Percentiles rank a stretch among this genome's conserved stretches.
Evolutionary conservation across 2,113 vertebrate species (phyloP).

Genomic region (Apaloderma vittatum): DNA sequence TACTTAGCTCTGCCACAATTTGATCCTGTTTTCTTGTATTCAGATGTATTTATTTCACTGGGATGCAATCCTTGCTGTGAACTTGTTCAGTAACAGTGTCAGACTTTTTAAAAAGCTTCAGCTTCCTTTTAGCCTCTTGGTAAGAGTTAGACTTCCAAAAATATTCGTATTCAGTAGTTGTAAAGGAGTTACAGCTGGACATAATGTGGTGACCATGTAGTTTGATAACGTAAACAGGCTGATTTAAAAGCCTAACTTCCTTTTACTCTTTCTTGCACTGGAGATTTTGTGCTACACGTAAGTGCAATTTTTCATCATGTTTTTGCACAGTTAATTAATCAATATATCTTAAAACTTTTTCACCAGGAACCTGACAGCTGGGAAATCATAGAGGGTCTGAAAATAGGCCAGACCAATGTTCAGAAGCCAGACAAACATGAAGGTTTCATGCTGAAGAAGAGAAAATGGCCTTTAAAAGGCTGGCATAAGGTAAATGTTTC

Average conservation of each 20-base stretch:
- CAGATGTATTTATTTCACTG: background rate
- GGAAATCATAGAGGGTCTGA: conserved; percentile 98
- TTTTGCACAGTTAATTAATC: background rate
- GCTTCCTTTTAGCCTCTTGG: background rate
- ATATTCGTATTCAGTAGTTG: background rate
- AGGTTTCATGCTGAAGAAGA: conserved; percentile 98
- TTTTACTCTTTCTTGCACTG: background rate
- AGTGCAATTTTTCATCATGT: background rate
- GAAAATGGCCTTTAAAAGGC: conserved; percentile 99
- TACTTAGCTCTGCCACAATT: background rate
- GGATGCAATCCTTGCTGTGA: background rate
- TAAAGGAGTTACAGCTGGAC: background rate
- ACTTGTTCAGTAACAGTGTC: background rate
- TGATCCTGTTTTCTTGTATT: background rate
- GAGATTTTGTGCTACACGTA: background rate
- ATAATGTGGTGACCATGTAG: background rate
- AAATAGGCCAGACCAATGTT: conserved; percentile 96
- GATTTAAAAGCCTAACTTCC: background rate
- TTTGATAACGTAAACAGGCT: background rate
- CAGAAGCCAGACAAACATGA: conserved; percentile 97
- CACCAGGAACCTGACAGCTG: conserved; percentile 94
- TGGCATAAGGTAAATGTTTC: conserved; percentile 93
- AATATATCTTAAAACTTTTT: conserved; percentile 42
- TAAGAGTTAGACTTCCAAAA: background rate
- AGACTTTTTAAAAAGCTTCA: background rate